Evolutionary conservation across 1,140 invertebrate species (phyloP).

Genomic region (Neelides sp.): DNA sequence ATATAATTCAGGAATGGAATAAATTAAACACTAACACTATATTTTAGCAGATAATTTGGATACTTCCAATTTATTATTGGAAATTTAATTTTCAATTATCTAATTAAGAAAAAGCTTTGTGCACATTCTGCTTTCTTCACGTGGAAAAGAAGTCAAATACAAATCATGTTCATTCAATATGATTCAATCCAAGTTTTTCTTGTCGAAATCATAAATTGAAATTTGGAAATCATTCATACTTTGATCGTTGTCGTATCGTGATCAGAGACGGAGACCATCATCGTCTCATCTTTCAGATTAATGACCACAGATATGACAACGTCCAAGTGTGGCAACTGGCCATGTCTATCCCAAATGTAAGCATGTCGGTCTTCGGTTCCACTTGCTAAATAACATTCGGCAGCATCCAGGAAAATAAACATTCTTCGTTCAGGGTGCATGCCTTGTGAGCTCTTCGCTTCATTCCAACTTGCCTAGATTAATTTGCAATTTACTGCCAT

Average conservation of each 20-base stretch:
- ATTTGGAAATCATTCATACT: conserved; percentile 41
- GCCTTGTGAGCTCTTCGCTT: conserved; percentile 73
- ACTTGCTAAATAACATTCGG: conserved; percentile 72
- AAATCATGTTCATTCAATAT: conserved; percentile 4
- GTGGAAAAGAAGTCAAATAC: conserved; percentile 7
- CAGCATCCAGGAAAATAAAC: conserved; percentile 77
- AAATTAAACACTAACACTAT: no score
- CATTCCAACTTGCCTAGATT: conserved; percentile 47
- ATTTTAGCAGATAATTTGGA: no score
- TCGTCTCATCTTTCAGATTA: conserved; percentile 66
- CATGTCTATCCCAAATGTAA: conserved; percentile 51
- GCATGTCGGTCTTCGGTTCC: conserved; percentile 75
- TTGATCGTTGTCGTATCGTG: conserved; percentile 69
- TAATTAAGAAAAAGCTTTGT: no score
- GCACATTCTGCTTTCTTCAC: conserved; percentile 29
- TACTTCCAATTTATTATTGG: no score
- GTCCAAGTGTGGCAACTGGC: conserved; percentile 62
- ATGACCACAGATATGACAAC: conserved; percentile 81
- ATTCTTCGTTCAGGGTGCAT: conserved; percentile 75
- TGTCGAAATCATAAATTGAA: no score
- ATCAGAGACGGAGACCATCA: conserved; percentile 73
- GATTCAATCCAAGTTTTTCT: not conserved
- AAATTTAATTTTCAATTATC: no score
- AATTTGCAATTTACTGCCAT: no score
- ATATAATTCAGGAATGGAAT: no score